Percentiles rank a stretch among this genome's conserved stretches.
These are phyloP conservation scores for Nasonia longicornis DNA, from an alignment of 1,140 invertebrate species.

Conservation along the genomic window DNA sequence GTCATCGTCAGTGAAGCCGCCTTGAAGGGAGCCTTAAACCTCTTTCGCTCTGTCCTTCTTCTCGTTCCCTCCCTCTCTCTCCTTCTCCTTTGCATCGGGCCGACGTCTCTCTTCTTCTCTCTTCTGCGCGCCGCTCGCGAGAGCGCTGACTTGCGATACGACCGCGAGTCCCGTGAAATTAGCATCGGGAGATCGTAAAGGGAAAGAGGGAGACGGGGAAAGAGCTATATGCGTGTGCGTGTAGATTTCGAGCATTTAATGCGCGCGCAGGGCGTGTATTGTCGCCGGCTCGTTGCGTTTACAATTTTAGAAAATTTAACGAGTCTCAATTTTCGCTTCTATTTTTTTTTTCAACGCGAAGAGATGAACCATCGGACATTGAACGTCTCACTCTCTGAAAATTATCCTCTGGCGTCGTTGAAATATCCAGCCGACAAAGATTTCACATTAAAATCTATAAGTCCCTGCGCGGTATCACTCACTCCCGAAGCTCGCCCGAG, in stretches of 20 bases:
- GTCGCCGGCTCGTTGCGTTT: too few species aligned
- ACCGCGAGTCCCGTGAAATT: conserved; percentile 65
- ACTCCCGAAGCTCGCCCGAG: background rate
- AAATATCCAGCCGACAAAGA: background rate
- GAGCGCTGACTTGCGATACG: conserved; percentile 57
- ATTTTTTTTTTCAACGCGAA: too few species aligned
- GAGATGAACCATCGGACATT: too few species aligned
- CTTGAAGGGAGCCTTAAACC: conserved; percentile 58
- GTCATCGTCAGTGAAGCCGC: conserved; percentile 67
- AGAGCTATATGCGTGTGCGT: conserved; percentile 39
- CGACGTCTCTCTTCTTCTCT: conserved; percentile 39
- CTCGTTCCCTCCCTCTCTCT: conserved; percentile 8
- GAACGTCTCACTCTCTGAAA: too few species aligned
- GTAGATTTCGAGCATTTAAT: conserved; percentile 17
- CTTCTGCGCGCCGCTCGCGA: conserved; percentile 40
- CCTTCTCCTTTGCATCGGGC: conserved; percentile 11
- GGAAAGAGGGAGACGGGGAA: conserved; percentile 50
- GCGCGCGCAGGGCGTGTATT: background rate
- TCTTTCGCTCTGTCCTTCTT: background rate
- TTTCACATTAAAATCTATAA: background rate
- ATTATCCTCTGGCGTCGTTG: background rate
- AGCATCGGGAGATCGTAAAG: conserved; percentile 67
- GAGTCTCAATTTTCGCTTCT: too few species aligned
- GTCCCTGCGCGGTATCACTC: background rate
- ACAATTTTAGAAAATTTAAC: too few species aligned